These are phyloP conservation scores for Antrozous pallidus DNA, from an alignment of 2,797 vertebrate species.

Conservation along the genomic window DNA sequence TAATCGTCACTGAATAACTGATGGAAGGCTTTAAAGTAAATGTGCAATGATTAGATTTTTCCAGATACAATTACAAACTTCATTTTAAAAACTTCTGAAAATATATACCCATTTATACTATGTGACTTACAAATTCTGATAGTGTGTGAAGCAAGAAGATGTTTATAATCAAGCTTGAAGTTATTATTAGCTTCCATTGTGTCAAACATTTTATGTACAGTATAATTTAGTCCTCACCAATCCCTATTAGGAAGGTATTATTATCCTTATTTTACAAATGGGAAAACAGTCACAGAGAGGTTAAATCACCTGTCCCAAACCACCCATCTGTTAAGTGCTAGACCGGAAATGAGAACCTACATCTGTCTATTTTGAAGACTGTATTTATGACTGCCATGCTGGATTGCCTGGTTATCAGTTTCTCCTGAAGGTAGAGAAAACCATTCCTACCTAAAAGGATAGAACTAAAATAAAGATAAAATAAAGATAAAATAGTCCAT, in stretches of 20 bases:
- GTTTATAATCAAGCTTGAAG: slow-evolving; percentile 47
- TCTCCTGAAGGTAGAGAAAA: not conserved
- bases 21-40: slow-evolving; percentile 30
- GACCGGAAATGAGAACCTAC: not conserved
- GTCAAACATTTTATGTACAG: slow-evolving; percentile 55
- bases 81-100: slow-evolving; percentile 42
- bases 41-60: not conserved
- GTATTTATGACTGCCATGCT: not conserved
- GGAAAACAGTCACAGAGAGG: slow-evolving; percentile 62
- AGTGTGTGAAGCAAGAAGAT: slow-evolving; percentile 45
- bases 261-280: slow-evolving; percentile 64
- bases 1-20: slow-evolving; percentile 18
- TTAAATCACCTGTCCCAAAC: slow-evolving; percentile 55
- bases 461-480: no score
- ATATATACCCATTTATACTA: slow-evolving; percentile 15
- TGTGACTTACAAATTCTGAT: slow-evolving; percentile 30
- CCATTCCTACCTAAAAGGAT: not conserved
- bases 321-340: slow-evolving; percentile 1
- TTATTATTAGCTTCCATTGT: slow-evolving; percentile 59
- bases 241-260: slow-evolving; percentile 62
- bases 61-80: slow-evolving; percentile 43
- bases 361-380: not conserved
- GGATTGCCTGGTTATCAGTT: not conserved
- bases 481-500: not conserved
- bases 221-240: slow-evolving; percentile 68